Percentiles rank a stretch among this genome's conserved stretches.
Evolutionary conservation across 2,797 vertebrate genomes (phyloP).

Genomic region (Nannoperca obscura): DNA sequence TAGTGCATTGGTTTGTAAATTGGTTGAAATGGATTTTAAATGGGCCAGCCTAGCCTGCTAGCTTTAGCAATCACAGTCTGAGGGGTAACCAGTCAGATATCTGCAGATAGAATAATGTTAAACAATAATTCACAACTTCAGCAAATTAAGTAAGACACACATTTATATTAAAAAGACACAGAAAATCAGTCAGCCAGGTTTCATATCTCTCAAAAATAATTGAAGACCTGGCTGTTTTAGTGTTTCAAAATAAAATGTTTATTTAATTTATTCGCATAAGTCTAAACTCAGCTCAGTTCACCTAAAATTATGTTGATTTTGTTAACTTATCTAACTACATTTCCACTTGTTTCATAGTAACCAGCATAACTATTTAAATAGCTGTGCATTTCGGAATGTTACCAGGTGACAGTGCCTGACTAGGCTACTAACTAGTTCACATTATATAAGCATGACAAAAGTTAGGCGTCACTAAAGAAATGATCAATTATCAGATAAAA

Average conservation of each 20-base stretch:
- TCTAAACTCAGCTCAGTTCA: neutral
- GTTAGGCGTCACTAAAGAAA: constrained; percentile 2
- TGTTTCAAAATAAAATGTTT: neutral
- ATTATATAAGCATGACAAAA: neutral
- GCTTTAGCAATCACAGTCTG: neutral
- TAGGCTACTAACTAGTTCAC: neutral
- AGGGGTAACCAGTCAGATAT: neutral
- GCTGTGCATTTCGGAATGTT: neutral
- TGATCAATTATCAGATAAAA: neutral
- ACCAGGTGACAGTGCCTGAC: neutral
- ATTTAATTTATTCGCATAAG: neutral
- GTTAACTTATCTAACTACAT: neutral
- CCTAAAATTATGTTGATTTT: constrained; percentile 9
- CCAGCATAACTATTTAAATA: constrained; percentile 1
- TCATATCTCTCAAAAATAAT: neutral
- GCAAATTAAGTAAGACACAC: neutral
- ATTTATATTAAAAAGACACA: neutral
- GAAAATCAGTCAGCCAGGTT: no score
- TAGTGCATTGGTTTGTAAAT: neutral
- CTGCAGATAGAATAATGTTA: neutral
- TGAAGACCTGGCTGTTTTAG: neutral
- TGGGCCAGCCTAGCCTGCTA: neutral
- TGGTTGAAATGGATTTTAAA: neutral
- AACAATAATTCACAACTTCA: neutral
- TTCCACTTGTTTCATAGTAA: constrained; percentile 14